Evolutionary conservation across 2,113 vertebrate species (phyloP), one percentile per base, ranked within the genome.

Genomic region (Phalacrocorax pelagicus): DNA sequence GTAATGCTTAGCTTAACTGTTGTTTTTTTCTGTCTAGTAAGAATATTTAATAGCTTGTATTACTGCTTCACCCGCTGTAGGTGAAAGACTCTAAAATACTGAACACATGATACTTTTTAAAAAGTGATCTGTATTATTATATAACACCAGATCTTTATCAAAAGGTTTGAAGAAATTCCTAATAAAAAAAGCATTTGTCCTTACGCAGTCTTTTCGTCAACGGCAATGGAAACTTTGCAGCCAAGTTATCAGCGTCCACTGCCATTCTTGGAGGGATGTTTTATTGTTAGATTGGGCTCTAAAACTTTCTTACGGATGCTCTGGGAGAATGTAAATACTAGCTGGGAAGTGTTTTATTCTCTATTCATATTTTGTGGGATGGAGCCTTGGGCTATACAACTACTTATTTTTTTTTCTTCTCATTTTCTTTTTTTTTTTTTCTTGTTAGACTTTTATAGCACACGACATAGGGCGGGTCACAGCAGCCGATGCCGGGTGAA

Each of bases 391-490:
- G 47, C 27, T 94, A 15, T 58, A 36, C 1, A 3, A 23, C n/a
- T 44, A n/a, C 18, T 32, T 9, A 3, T 15, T 24, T 26, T 30
- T n/a, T 14, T 38, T 22, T 27, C 27, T 20, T 10, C 5, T 7
- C 10, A 0, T 51, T 58, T 63, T 5, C 3, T 70, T 30, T 1
- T 6, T 34, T 47, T 52, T 42, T 51, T n/a, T 66, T 21, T 9
- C 15, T 65, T 21, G 7, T 49, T 62, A 40, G 24, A 32, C 46
- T 63, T 59, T 32, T 34, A 26, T 38, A 66, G n/a, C n/a, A 18
- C 24, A 24, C 1, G 1, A 4, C 0, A 1, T 11, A 38, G 71
- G 67, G 63, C 2, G 9, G 40, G 72, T 32, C 40, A 26, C n/a
- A 70, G 63, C 74, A 80, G 29, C 22, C 3, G 7, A 3, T 26